Base-by-base conservation (phyloP, 1,140 invertebrate genomes). In the Gryon sp. region DNA sequence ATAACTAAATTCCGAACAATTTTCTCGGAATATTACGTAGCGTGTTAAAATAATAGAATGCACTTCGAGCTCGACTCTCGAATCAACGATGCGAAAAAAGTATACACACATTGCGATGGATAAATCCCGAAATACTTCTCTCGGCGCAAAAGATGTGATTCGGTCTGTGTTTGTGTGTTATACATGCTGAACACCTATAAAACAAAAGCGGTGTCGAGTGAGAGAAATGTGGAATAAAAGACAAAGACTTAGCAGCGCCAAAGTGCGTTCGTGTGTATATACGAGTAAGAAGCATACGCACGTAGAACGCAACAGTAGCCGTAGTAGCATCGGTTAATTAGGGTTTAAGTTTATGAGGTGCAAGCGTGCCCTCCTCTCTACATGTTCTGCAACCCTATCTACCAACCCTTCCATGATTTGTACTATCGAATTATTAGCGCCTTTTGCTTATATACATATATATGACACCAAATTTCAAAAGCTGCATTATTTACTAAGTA, bases 261-360 rank as follows among this genome's bases (percentile, higher is more conserved):
- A 86, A 86, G 83, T 87, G 83, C 82, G 84, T 86, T 81, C 69
- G 83, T 83, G 77, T 87, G 80, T 85, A 82, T 73, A 80, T 83
- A 83, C 75, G 83, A 84, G 83, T 80, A 79, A 77, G 83, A 76
- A 85, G 80, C 85, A 86, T 88, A 88, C 86, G 85, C 84, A 84
- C 85, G 82, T 86, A 87, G 82, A 60, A 80, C 80, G 87, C 85
- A 89, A 88, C 84, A 88, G 88, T 87, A 88, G 85, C 85, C 81
- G 84, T 88, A n/a, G n/a, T n/a, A 88, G 86, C 86, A 86, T 86
- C 85, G 88, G 88, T 88, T 89, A 89, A 89, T 89, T 88, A 89
- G 88, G 86, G 85, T 87, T 88, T 86, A 87, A 89, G 88, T 89
- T 89, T 89, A 89, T 88, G 87, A 89, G 88, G 87, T 89, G 88